Base-by-base conservation (phyloP, 2,113 vertebrate genomes). In the Pongo abelii region DNA sequence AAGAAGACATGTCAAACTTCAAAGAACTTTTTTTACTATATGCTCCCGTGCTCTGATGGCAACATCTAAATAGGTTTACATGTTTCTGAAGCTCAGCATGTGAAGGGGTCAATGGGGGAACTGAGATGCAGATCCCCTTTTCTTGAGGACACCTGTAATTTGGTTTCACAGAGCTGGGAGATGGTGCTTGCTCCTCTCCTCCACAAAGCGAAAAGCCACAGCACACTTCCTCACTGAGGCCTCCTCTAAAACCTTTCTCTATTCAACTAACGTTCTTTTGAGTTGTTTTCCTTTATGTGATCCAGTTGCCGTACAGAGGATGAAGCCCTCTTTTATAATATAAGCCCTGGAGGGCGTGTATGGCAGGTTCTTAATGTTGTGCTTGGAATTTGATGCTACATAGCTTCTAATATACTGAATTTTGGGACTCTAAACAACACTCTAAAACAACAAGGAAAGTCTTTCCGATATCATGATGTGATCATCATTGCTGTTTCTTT, bases 281-380 rank as follows among this genome's bases (percentile, higher is more conserved):
- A 92, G 52, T n/a, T 61, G 5, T 23, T 57, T 88, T 67, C 20
- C 57, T 55, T 87, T 18, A 38, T 4, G 8, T 48, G 46, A 89
- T 27, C 38, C n/a, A 25, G n/a, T 14, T 77, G 46, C 16, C 5
- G 0, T 13, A 0, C 40, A 57, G 55, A 3, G 8, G 35, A 6
- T 5, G 18, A n/a, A n/a, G 46, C 11, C 22, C 30, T 23, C 30
- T 79, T 50, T 87, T 64, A 30, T 32, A 6, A 32, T n/a, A 1
- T 8, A 32, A 46, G 14, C 14, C 32, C 59, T 70, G 69, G 30
- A 84, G 30, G 30, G 30, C 50, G 48, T 22, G 0, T 8, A 17
- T 38, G 61, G 18, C 35, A 96, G 16, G 27, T 52, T 72, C 43
- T 16, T 43, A n/a, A 8, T 55, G 27, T 32, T 89, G 14, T 46